A percentile compares a stretch with the other conserved stretches of the same genome.
Conservation (phyloP, 2,113 vertebrate species). For the Pelecanoides urinatrix region DNA sequence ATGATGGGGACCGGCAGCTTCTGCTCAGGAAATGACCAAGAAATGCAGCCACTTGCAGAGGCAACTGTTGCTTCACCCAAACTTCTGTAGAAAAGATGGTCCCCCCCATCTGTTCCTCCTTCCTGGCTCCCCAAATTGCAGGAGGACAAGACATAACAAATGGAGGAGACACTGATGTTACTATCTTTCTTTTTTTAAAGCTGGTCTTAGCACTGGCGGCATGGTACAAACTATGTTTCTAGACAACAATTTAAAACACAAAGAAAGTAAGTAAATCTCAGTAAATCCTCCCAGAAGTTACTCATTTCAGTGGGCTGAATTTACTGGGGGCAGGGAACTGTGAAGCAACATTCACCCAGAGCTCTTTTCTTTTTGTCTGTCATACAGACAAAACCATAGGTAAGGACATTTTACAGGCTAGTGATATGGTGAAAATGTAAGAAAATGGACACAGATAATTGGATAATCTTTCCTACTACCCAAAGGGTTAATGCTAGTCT, state of each 20-base stretch:
- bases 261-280: not conserved
- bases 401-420: not conserved
- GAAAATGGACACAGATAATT: not conserved
- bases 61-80: not conserved
- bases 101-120: not conserved
- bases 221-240: not conserved
- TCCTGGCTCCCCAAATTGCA: not conserved
- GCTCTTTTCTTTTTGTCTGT: not conserved
- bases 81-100: not conserved
- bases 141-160: not conserved
- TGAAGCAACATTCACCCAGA: not conserved
- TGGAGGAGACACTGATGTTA: not conserved
- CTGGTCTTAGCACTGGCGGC: not conserved
- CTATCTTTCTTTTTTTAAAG: not conserved
- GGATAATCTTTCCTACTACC: not conserved
- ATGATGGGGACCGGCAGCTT: not conserved
- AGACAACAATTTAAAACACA: not conserved
- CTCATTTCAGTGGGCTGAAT: not conserved
- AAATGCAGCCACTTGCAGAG: not conserved
- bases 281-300: not conserved
- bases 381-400: not conserved
- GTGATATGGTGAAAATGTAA: fast-evolving
- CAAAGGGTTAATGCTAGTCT: not conserved
- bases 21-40: not conserved
- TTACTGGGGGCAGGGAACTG: not conserved